Conservation (phyloP, 2,113 vertebrate genomes). For the Daubentonia madagascariensis region DNA sequence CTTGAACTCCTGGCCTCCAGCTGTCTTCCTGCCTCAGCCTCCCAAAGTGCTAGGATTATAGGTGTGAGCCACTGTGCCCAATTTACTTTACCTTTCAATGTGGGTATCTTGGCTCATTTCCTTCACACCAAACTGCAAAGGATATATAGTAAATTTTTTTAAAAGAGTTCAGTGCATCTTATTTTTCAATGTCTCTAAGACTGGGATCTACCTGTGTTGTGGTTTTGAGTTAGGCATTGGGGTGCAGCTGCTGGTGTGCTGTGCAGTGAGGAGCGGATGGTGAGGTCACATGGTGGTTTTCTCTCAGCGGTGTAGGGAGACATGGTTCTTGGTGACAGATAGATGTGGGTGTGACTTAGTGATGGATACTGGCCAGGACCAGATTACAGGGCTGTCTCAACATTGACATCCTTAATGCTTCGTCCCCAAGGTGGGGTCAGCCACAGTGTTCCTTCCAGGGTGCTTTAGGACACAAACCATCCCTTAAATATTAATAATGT, state of each 20-base stretch:
- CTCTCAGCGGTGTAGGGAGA: background rate
- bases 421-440: background rate
- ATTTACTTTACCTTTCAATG: background rate
- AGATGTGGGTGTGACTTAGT: background rate
- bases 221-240: no score
- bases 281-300: background rate
- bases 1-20: no score
- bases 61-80: no score
- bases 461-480: background rate
- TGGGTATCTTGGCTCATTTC: background rate
- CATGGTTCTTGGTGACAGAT: background rate
- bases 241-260: background rate
- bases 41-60: no score
- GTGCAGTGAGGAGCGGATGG: background rate
- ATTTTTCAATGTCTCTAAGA: background rate
- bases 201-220: background rate
- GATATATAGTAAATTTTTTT: background rate
- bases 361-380: background rate
- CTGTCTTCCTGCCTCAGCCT: no score
- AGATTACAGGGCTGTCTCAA: background rate
- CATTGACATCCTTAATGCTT: background rate
- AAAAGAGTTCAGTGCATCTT: background rate
- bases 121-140: background rate
- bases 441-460: background rate
- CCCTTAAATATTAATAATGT: background rate